Evolutionary conservation across 2,113 vertebrate species (phyloP), one percentile per base, ranked within the genome.

Genomic region (Xiphophorus couchianus): DNA sequence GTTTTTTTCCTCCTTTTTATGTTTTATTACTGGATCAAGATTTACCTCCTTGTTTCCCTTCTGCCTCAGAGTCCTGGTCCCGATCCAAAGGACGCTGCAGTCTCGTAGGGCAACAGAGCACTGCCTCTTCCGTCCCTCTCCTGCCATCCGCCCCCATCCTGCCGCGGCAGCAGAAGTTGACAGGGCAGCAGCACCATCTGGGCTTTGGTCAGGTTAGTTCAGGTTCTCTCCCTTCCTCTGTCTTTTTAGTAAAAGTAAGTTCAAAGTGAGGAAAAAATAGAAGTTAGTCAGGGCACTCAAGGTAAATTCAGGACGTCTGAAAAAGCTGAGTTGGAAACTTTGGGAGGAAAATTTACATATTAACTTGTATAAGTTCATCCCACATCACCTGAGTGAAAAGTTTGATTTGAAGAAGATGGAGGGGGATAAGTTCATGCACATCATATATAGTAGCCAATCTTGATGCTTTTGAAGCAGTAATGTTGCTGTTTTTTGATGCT

Each of bases 121-220:
- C 95, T 60, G 94, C 92, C 84, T 94, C 96, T 71, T 25, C 85
- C 54, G 30, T 83, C 82, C 78, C 88, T 79, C 88, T 91, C 93
- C 95, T 96, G 66, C 94, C 93, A 84, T 94, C 96, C 82, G 19
- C 80, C 71, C 90, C 83, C 61, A 93, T 95, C 74, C 91, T 96
- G 84, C 92, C 88, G 89, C 96, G 96, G 82, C 97, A 97, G 78
- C 97, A 97, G 88, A 81, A 95, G 84, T 71, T 93, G 79, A 93
- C 94, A 73, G 95, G 96, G 73, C 97, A 93, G 91, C 93, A 93
- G 85, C 97, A 93, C 74, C 96, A 95, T 19, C 84, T 94, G 83
- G 95, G 93, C 90, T 97, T 96, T 91, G 95, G 96, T 89, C 97
- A 98, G 96, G 98, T 99, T 64, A 27, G 85, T 84, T 31, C 5